These are phyloP conservation scores for Eutrigla gurnardus DNA, from an alignment of 2,797 vertebrate species.

Conservation along the genomic window DNA sequence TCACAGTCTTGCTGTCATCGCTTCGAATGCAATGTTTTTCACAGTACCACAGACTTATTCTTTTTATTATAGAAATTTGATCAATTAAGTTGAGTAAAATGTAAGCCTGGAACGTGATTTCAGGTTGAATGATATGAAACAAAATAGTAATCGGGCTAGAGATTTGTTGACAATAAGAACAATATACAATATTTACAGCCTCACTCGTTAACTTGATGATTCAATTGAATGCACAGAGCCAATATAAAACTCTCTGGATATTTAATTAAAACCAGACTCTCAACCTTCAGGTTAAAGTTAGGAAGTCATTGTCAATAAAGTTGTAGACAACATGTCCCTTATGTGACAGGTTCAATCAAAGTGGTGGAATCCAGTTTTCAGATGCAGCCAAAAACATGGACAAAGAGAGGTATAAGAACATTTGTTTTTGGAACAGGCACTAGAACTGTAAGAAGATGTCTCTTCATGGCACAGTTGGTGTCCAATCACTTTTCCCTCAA, in stretches of 20 bases:
- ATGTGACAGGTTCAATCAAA: neutral
- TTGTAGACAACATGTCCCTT: neutral
- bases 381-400: constrained; percentile 17
- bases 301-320: neutral
- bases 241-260: neutral
- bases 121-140: neutral
- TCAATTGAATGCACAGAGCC: neutral
- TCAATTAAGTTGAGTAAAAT: neutral
- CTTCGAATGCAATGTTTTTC: too few species aligned
- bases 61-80: neutral
- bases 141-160: neutral
- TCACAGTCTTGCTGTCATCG: too few species aligned
- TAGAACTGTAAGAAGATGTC: constrained; percentile 17
- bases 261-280: neutral
- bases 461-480: constrained; percentile 23
- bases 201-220: neutral
- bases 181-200: neutral
- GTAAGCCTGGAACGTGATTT: neutral
- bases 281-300: neutral
- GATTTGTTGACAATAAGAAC: constrained; percentile 1
- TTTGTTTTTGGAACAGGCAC: constrained; percentile 42
- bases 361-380: constrained; percentile 28
- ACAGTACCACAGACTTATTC: neutral
- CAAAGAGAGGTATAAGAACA: constrained; percentile 2
- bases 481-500: constrained; percentile 9